Percentiles rank a stretch among this genome's conserved stretches.
Evolutionary conservation across 2,797 vertebrate species (phyloP).

Genomic region (Tinamus major): DNA sequence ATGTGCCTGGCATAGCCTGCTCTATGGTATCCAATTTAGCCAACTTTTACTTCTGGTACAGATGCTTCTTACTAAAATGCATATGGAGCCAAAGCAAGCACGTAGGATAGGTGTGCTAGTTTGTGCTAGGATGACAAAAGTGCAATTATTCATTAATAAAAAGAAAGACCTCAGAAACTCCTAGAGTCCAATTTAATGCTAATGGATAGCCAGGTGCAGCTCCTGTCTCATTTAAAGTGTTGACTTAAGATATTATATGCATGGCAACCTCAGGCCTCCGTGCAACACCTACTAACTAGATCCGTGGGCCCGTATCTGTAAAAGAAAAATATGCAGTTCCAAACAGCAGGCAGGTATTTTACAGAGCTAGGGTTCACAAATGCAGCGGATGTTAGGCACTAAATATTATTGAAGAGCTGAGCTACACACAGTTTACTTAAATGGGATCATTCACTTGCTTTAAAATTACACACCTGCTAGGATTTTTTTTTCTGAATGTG

Average conservation of each 20-base stretch:
- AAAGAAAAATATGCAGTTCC: not conserved
- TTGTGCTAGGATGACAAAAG: not conserved
- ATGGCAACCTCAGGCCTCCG: not conserved
- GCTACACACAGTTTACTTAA: not conserved
- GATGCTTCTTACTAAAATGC: not conserved
- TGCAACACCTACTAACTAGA: not conserved
- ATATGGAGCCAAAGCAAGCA: not conserved
- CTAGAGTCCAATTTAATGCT: not conserved
- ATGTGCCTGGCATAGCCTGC: not conserved
- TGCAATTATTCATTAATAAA: not conserved
- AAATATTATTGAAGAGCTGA: not conserved
- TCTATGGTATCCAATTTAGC: not conserved
- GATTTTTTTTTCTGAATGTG: not conserved
- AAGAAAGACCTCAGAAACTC: not conserved
- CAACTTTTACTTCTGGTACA: not conserved
- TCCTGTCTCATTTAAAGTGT: not conserved
- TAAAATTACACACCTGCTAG: conserved; percentile 16
- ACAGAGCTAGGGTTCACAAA: rapidly evolving
- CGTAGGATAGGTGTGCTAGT: not conserved
- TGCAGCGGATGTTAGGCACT: not conserved
- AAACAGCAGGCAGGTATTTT: not conserved
- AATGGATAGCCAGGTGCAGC: not conserved
- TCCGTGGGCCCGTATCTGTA: not conserved
- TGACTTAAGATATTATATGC: rapidly evolving
- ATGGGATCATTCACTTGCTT: not conserved